A percentile compares a stretch with the other conserved stretches of the same genome.
These are phyloP conservation scores for Morone saxatilis DNA, from an alignment of 2,113 vertebrate species.

Conservation along the genomic window DNA sequence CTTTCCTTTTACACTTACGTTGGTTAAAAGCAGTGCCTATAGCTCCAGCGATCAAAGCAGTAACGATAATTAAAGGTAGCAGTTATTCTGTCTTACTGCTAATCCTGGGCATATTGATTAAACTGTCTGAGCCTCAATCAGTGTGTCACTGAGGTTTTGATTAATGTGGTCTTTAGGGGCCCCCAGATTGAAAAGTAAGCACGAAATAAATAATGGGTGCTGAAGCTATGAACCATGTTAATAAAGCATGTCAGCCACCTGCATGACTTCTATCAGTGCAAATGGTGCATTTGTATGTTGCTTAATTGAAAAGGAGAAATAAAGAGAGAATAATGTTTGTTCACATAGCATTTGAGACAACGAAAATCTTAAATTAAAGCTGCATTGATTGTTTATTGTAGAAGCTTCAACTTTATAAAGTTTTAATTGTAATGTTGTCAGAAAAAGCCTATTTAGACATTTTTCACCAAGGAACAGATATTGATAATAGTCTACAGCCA, in stretches of 20 bases:
- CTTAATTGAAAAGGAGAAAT: neutral
- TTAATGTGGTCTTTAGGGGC: conserved; percentile 38
- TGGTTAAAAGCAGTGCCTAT: neutral
- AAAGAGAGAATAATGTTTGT: neutral
- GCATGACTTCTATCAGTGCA: conserved; percentile 6
- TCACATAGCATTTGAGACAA: too few relatives aligned
- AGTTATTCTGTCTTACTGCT: conserved; percentile 40
- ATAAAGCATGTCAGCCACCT: conserved; percentile 20
- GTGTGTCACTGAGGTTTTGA: conserved; percentile 55
- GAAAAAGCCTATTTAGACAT: neutral
- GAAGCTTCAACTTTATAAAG: neutral
- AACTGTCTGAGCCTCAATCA: conserved; percentile 49
- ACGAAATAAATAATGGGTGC: conserved; percentile 48
- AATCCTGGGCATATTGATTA: conserved; percentile 66
- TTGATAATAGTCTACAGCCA: neutral
- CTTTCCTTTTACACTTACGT: too few relatives aligned
- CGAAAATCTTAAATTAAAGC: neutral
- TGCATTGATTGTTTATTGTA: too few relatives aligned
- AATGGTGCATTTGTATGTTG: neutral
- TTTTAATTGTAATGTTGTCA: neutral
- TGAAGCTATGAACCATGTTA: conserved; percentile 20
- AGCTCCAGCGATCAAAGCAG: conserved; percentile 15
- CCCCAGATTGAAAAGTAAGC: conserved; percentile 51
- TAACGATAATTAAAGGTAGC: conserved; percentile 39
- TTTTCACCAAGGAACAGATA: neutral